Evolutionary conservation across 2,113 vertebrate genomes (phyloP).

Genomic region (Myotis yumanensis): DNA sequence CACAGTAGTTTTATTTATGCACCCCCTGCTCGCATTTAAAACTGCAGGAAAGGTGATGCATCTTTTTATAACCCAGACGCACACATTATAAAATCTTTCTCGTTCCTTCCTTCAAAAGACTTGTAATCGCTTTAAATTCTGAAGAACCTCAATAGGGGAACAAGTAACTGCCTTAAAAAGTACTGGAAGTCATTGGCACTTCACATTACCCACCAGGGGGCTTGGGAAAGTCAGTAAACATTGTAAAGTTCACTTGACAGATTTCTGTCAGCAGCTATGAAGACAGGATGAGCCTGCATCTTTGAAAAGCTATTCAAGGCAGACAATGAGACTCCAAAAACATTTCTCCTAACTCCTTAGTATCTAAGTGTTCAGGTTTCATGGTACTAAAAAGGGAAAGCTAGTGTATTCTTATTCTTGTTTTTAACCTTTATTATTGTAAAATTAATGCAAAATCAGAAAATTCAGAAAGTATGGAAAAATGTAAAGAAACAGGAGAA

Average conservation of each 20-base stretch:
- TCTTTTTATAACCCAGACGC: neutral
- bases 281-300: neutral
- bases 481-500: neutral
- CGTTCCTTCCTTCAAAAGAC: slow-evolving; percentile 9
- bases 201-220: neutral
- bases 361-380: slow-evolving; percentile 5
- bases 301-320: slow-evolving; percentile 33
- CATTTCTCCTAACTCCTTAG: neutral
- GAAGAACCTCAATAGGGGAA: neutral
- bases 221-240: slow-evolving; percentile 12
- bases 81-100: neutral
- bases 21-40: neutral
- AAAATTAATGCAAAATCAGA: slow-evolving; percentile 2
- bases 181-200: neutral
- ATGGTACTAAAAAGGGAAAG: neutral
- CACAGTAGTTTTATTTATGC: neutral
- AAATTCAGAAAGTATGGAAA: neutral
- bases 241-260: neutral
- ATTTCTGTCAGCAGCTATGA: neutral
- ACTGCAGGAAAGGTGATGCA: neutral
- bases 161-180: neutral
- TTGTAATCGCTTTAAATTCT: neutral
- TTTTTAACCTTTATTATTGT: slow-evolving; percentile 16
- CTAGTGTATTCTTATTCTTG: neutral
- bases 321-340: neutral